Conservation (phyloP, 2,113 vertebrate species). For the Cinclus cinclus region DNA sequence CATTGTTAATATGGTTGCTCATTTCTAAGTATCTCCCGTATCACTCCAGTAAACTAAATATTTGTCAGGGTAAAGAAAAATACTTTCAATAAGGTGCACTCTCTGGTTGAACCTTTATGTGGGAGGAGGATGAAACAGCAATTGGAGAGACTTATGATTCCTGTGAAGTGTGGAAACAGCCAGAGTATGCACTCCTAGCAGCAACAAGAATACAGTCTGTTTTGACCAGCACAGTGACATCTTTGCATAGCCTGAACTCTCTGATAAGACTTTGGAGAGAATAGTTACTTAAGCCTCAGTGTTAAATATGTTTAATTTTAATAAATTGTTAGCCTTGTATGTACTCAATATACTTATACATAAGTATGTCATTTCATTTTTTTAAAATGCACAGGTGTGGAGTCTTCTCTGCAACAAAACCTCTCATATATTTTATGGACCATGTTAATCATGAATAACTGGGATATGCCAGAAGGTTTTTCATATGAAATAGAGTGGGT, state of each 20-base stretch:
- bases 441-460: neutral
- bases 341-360: neutral
- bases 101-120: neutral
- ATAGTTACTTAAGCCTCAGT: neutral
- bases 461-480: neutral
- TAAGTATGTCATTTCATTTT: neutral
- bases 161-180: neutral
- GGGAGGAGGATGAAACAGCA: neutral
- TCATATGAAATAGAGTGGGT: neutral
- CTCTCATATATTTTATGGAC: neutral
- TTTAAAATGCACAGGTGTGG: neutral
- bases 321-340: neutral
- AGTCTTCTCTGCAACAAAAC: neutral
- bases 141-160: neutral
- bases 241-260: neutral
- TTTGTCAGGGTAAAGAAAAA: neutral
- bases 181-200: neutral
- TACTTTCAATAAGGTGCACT: neutral
- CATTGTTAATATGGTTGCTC: neutral
- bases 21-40: neutral
- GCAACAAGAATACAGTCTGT: neutral
- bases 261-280: neutral
- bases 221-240: neutral
- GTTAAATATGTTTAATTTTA: neutral
- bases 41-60: neutral